phyloP scores from a whole-genome alignment of 1,140 invertebrate genomes.

The Cylas formicarius region DNA sequence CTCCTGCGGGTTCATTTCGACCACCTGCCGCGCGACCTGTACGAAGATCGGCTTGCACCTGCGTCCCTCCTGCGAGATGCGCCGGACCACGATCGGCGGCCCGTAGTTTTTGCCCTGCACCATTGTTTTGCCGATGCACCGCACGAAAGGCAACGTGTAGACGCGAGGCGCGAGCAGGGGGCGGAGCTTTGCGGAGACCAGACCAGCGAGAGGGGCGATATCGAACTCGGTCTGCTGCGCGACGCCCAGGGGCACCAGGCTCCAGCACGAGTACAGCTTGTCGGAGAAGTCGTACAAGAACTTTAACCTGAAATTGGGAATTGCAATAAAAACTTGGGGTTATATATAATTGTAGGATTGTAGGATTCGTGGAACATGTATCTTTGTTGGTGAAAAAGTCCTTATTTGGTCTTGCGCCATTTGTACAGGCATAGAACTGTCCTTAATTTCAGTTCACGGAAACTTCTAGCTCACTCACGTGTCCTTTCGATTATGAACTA shows the following conservation, averaged over 20 bases:
- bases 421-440: not conserved
- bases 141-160: slow-evolving; percentile 58
- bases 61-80: slow-evolving; percentile 51
- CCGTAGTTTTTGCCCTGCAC: slow-evolving; percentile 62
- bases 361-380: too few species aligned
- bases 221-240: slow-evolving; percentile 41
- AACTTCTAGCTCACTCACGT: too few species aligned
- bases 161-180: slow-evolving; percentile 52
- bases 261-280: slow-evolving; percentile 57
- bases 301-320: slow-evolving; percentile 47
- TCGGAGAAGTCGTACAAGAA: slow-evolving; percentile 59
- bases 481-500: too few species aligned
- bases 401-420: not conserved
- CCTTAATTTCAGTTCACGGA: not conserved
- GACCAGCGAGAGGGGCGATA: slow-evolving; percentile 40
- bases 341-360: too few species aligned
- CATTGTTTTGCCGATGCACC: slow-evolving; percentile 59
- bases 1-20: slow-evolving; percentile 52
- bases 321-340: too few species aligned
- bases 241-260: slow-evolving; percentile 49
- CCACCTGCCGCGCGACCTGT: slow-evolving; percentile 59
- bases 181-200: slow-evolving; percentile 48
- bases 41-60: slow-evolving; percentile 52
- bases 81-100: slow-evolving; percentile 57
- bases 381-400: too few species aligned